These are phyloP conservation scores for Pangasius macronema DNA, from an alignment of 2,797 vertebrate species.

Conservation along the genomic window DNA sequence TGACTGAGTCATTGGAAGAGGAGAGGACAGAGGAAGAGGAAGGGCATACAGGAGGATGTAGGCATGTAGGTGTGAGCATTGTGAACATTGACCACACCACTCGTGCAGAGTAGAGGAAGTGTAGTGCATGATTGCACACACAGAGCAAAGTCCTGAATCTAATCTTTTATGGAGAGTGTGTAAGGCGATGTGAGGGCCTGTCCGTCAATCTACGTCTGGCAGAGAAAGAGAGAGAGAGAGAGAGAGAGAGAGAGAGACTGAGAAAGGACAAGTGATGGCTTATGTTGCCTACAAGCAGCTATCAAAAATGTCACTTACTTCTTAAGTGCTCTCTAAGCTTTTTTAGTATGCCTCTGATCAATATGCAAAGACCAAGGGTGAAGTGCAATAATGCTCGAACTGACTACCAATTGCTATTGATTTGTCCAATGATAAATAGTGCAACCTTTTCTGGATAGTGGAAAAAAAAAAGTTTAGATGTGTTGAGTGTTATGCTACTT, in stretches of 20 bases:
- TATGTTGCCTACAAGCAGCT: neutral
- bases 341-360: conserved; percentile 25
- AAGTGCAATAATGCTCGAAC: conserved; percentile 27
- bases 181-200: neutral
- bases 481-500: neutral
- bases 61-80: conserved; percentile 16
- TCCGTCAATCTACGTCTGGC: neutral
- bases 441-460: conserved; percentile 25
- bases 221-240: neutral
- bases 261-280: neutral
- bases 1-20: conserved; percentile 3
- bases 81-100: conserved; percentile 42
- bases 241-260: conserved; percentile 1
- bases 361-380: conserved; percentile 12
- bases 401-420: conserved; percentile 1
- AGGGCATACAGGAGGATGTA: conserved; percentile 11
- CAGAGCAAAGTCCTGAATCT: conserved; percentile 8
- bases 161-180: conserved; percentile 22
- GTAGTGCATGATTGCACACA: conserved; percentile 27
- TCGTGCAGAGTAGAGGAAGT: conserved; percentile 42
- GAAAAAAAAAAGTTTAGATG: neutral
- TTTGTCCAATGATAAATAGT: conserved; percentile 33
- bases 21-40: conserved; percentile 3
- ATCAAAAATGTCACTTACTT: conserved; percentile 38
- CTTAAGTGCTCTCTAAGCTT: conserved; percentile 33